A percentile compares a stretch with the other conserved stretches of the same genome.
phyloP scores from a whole-genome alignment of 2,888 invertebrate species.

The Tenthredo notha region DNA sequence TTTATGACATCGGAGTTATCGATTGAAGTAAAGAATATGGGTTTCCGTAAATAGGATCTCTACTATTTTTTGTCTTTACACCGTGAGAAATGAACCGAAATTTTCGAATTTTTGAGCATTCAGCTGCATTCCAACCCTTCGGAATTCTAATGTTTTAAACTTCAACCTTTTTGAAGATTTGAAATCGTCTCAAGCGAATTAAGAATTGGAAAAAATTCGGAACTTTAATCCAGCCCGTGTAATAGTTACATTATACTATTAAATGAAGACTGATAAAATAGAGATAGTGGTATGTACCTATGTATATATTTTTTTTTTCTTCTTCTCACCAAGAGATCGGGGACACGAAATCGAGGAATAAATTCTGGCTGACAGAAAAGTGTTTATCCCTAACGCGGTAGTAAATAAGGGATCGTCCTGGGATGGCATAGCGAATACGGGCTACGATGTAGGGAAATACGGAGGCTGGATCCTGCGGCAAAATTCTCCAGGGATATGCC shows the following conservation, averaged over 20 bases:
- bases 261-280: not conserved
- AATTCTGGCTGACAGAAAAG: constrained; percentile 44
- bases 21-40: no score
- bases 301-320: not conserved
- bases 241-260: not conserved
- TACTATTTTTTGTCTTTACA: no score
- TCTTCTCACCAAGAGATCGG: constrained; percentile 25
- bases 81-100: no score
- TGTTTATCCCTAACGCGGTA: constrained; percentile 46
- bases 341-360: constrained; percentile 38
- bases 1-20: no score
- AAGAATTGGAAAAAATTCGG: no score
- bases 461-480: not conserved
- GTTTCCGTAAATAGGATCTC: no score
- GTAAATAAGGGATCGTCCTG: constrained; percentile 49
- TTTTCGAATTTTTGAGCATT: no score
- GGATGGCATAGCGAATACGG: constrained; percentile 37
- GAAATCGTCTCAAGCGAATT: no score
- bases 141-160: no score
- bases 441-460: constrained; percentile 27
- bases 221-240: no score
- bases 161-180: no score
- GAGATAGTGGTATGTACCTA: not conserved
- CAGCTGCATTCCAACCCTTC: no score
- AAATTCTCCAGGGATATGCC: not conserved